phyloP scores from a whole-genome alignment of 2,797 vertebrate species.

The Caiman crocodilus region DNA sequence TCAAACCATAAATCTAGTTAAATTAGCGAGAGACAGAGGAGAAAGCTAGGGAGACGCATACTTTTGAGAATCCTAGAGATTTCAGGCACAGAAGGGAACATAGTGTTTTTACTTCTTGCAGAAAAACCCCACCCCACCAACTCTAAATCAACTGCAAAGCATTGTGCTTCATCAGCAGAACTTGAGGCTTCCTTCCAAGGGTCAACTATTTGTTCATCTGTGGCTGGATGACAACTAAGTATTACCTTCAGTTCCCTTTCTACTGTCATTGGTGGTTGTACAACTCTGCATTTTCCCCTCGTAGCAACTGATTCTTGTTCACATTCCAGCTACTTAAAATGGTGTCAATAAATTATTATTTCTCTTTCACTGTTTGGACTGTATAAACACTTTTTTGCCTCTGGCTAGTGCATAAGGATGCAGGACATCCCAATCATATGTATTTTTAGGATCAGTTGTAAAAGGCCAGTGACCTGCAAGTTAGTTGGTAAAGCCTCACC shows the following conservation, averaged over 20 bases:
- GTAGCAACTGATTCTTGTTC: not conserved
- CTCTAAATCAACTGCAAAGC: not conserved
- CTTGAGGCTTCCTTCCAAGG: not conserved
- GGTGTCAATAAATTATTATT: not conserved
- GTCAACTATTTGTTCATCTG: not conserved
- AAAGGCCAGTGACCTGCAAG: rapidly evolving
- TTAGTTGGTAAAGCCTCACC: not conserved
- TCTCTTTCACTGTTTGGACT: not conserved
- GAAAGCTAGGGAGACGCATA: not conserved
- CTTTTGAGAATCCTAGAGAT: not conserved
- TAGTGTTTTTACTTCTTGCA: not conserved
- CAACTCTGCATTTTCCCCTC: not conserved
- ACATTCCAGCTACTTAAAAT: not conserved
- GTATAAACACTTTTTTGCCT: not conserved
- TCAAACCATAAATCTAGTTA: not conserved
- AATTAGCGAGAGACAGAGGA: not conserved
- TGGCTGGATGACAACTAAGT: not conserved
- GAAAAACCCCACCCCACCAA: not conserved
- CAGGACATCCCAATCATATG: no score
- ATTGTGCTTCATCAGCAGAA: not conserved
- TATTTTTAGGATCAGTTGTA: not conserved
- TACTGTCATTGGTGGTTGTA: not conserved
- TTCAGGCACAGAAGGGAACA: not conserved
- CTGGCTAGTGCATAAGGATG: not conserved
- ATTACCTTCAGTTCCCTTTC: not conserved